Percentiles rank a stretch among this genome's conserved stretches.
Conservation (phyloP, 2,113 vertebrate genomes). For the Vombatus ursinus region DNA sequence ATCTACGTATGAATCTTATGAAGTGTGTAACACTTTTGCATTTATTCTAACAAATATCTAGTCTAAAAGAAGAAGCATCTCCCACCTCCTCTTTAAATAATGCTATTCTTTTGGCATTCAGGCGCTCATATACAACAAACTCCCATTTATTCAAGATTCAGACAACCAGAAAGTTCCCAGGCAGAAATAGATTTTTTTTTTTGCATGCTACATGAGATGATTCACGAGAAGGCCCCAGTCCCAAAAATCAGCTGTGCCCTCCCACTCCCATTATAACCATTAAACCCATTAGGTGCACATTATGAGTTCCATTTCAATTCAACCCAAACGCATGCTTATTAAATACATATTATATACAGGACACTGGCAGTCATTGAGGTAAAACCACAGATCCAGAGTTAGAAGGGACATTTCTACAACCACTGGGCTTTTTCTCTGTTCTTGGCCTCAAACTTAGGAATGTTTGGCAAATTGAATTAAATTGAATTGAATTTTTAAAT, state of each 20-base stretch:
- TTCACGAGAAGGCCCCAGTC: neutral
- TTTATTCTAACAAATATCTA: constrained; percentile 29
- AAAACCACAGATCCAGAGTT: neutral
- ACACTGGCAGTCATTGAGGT: neutral
- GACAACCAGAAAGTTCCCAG: constrained; percentile 28
- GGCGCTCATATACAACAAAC: constrained; percentile 13
- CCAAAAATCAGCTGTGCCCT: neutral
- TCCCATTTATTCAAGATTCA: constrained; percentile 30
- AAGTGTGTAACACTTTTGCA: neutral
- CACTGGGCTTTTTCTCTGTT: neutral
- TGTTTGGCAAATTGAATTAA: neutral
- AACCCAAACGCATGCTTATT: neutral
- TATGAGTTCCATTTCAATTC: neutral
- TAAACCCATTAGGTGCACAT: neutral
- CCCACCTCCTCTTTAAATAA: neutral
- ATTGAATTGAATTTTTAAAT: constrained; percentile 7
- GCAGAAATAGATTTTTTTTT: constrained; percentile 12
- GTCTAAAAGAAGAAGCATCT: constrained; percentile 13
- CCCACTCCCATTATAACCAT: neutral
- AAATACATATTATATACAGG: neutral
- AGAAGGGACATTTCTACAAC: neutral
- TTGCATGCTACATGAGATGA: neutral
- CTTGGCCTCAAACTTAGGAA: neutral
- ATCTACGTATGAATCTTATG: neutral
- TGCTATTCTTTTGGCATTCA: constrained; percentile 22